Conservation (phyloP, 2,113 vertebrate genomes). For the Sinocyclocheilus rhinocerous region DNA sequence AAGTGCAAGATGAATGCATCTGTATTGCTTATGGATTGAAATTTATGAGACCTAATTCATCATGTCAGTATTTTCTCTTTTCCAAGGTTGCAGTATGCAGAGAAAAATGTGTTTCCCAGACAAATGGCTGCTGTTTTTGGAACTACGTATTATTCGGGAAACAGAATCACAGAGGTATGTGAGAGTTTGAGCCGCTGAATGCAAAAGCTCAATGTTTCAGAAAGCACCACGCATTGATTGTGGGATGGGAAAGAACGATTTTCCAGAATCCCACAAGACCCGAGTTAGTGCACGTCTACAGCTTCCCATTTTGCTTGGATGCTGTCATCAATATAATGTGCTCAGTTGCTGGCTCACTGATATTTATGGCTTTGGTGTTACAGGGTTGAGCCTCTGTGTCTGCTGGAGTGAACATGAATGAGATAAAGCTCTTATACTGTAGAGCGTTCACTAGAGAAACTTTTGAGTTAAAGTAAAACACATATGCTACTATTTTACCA, state of each 20-base stretch:
- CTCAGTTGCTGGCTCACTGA: conserved; percentile 38
- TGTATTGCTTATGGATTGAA: conserved; percentile 42
- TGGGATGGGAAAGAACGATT: conserved; percentile 40
- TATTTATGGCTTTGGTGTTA: conserved; percentile 47
- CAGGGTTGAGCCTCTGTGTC: conserved; percentile 32
- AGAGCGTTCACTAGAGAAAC: too few relatives aligned
- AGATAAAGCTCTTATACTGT: too few relatives aligned
- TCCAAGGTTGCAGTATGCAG: conserved; percentile 12
- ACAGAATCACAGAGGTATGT: conserved; percentile 17
- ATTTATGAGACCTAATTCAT: conserved; percentile 46
- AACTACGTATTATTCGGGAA: conserved; percentile 24
- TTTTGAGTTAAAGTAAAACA: too few relatives aligned
- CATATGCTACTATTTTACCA: too few relatives aligned
- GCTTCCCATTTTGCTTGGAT: conserved; percentile 39
- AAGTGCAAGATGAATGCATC: conserved; percentile 52
- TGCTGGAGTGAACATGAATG: too few relatives aligned
- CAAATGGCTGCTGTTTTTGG: conserved; percentile 20
- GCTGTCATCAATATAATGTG: conserved; percentile 39
- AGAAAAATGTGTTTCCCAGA: conserved; percentile 32
- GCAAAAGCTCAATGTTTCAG: conserved; percentile 10
- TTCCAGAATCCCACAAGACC: conserved; percentile 49
- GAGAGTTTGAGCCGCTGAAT: neutral
- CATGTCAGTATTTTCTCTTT: conserved; percentile 30
- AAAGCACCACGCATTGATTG: conserved; percentile 38
- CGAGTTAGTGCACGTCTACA: conserved; percentile 26